Conservation (phyloP, 2,797 vertebrate species). For the Selene dorsalis region DNA sequence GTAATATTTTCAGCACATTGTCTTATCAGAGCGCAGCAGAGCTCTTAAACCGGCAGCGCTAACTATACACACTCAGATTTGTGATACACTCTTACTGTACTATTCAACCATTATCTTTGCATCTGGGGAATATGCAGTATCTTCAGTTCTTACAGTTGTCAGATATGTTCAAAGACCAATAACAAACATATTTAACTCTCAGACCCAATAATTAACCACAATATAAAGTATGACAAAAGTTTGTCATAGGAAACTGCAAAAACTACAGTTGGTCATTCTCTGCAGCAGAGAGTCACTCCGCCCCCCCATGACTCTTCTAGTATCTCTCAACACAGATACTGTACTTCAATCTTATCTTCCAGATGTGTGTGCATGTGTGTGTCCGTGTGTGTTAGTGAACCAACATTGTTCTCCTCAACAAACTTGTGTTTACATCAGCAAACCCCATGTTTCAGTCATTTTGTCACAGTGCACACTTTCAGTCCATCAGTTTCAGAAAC, state of each 20-base stretch:
- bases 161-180: conserved; percentile 13
- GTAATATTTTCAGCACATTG: conserved; percentile 60
- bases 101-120: conserved; percentile 24
- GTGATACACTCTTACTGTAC: conserved; percentile 32
- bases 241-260: no score
- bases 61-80: conserved; percentile 67
- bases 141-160: conserved; percentile 29
- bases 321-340: conserved; percentile 66
- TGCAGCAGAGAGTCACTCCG: conserved; percentile 13
- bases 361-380: conserved; percentile 41
- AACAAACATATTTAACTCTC: conserved; percentile 1
- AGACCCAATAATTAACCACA: not conserved
- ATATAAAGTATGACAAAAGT: not conserved
- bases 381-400: not conserved
- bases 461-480: conserved; percentile 8
- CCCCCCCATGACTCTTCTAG: conserved; percentile 16
- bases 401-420: conserved; percentile 18
- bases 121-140: conserved; percentile 12
- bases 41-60: conserved; percentile 57
- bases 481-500: conserved; percentile 25
- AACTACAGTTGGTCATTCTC: not conserved
- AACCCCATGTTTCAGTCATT: conserved; percentile 35
- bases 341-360: conserved; percentile 77
- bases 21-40: conserved; percentile 74
- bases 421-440: conserved; percentile 42